These are phyloP conservation scores for Dicrostonyx torquatus DNA, from an alignment of 2,797 vertebrate genomes.

Conservation along the genomic window DNA sequence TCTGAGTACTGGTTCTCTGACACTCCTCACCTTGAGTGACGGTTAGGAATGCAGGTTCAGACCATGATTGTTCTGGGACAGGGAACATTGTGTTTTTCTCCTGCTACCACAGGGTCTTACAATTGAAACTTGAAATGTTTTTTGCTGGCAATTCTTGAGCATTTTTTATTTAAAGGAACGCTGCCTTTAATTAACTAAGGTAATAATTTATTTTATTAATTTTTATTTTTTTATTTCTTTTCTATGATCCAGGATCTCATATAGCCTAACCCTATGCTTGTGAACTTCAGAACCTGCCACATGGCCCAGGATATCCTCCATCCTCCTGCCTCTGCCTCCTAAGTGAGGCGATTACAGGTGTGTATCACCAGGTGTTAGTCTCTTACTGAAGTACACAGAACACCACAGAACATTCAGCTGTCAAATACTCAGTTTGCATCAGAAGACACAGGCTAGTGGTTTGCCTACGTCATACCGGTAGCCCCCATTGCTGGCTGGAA, in stretches of 20 bases:
- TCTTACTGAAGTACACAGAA: background rate
- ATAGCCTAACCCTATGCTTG: background rate
- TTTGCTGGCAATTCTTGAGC: background rate
- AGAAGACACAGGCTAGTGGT: background rate
- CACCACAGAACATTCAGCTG: background rate
- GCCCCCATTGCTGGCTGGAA: background rate
- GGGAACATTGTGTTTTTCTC: background rate
- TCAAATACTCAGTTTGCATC: background rate
- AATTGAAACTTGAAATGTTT: background rate
- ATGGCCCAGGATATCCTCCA: background rate
- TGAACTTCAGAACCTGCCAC: background rate
- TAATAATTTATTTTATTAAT: background rate
- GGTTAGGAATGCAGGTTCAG: background rate
- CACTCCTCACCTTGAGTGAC: background rate
- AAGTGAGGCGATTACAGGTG: background rate
- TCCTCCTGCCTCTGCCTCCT: background rate
- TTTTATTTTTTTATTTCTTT: background rate
- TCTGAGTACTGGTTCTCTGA: background rate
- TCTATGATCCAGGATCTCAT: background rate
- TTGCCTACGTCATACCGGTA: background rate
- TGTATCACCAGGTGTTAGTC: background rate
- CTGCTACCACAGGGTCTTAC: constrained; percentile 6
- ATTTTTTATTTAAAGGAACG: background rate
- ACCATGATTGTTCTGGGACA: background rate
- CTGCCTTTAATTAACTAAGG: background rate